Evolutionary conservation across 2,113 vertebrate genomes (phyloP).

Genomic region (Hippocampus barbouri): DNA sequence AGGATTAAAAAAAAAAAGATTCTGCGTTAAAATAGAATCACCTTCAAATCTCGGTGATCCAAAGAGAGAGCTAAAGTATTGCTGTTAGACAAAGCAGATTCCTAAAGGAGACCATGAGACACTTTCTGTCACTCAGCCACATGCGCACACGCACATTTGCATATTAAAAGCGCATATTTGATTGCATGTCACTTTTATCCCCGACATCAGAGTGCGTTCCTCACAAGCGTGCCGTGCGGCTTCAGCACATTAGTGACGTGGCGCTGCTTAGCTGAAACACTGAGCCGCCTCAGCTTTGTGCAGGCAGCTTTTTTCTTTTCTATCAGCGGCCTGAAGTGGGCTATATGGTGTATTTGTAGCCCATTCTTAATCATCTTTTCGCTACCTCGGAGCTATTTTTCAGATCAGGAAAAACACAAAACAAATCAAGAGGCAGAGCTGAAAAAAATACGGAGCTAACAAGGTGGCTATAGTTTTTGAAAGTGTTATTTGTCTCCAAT

Average conservation of each 20-base stretch:
- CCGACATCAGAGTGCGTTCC: background rate
- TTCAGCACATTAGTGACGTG: background rate
- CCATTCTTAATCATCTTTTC: constrained; percentile 28
- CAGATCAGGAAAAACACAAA: constrained; percentile 3
- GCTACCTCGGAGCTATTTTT: constrained; percentile 20
- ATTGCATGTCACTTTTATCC: background rate
- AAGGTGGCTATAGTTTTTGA: constrained; percentile 8
- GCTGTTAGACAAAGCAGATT: constrained; percentile 22
- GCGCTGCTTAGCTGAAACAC: background rate
- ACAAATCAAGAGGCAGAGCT: constrained; percentile 11
- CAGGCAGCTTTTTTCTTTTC: constrained; percentile 26
- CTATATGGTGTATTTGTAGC: constrained; percentile 34
- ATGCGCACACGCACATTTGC: background rate
- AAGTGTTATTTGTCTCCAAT: constrained; percentile 10
- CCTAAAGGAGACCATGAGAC: background rate
- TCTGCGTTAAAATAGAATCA: constrained; percentile 24
- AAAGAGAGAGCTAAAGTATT: background rate
- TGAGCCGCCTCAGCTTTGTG: background rate
- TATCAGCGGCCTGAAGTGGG: constrained; percentile 37
- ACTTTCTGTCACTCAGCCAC: background rate
- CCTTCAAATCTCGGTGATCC: constrained; percentile 15
- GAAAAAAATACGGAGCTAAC: constrained; percentile 12
- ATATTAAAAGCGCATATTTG: background rate
- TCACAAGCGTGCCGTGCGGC: background rate
- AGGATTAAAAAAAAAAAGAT: constrained; percentile 12